These are phyloP conservation scores for Pseudopipra pipra DNA, from an alignment of 2,113 vertebrate genomes.

Conservation along the genomic window DNA sequence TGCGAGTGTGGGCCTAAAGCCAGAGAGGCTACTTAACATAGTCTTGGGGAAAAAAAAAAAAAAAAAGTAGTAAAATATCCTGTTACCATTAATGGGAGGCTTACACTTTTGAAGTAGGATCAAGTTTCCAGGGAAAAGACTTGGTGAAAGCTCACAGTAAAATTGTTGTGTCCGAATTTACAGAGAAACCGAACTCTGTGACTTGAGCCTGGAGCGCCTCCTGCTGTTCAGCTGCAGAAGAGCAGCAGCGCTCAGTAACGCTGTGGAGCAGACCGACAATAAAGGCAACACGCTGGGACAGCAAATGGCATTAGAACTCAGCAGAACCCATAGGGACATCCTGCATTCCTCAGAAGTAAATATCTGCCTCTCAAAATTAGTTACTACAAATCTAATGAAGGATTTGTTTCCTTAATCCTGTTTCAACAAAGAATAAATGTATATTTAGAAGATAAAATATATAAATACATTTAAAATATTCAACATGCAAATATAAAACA, in stretches of 20 bases:
- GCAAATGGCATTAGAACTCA: background rate
- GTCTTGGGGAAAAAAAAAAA: background rate
- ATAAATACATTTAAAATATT: background rate
- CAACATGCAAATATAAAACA: background rate
- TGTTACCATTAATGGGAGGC: background rate
- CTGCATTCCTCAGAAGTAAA: background rate
- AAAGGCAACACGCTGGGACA: background rate
- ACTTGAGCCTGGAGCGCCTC: background rate
- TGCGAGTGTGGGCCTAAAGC: background rate
- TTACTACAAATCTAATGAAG: background rate
- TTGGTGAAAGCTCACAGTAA: background rate
- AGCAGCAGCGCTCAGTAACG: background rate
- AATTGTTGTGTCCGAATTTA: background rate
- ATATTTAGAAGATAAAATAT: background rate
- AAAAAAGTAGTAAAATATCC: background rate
- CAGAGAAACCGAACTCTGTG: background rate
- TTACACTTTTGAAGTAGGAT: constrained; percentile 7
- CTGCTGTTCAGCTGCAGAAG: background rate
- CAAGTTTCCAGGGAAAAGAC: background rate
- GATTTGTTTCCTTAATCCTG: background rate
- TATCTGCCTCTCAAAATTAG: background rate
- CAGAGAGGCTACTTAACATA: background rate
- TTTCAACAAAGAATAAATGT: background rate
- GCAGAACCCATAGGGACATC: fast-evolving
- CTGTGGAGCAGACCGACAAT: fast-evolving